Evolutionary conservation across 64 coral and sea anemone species (phyloP).

Genomic region (Pachyseris speciosa): DNA sequence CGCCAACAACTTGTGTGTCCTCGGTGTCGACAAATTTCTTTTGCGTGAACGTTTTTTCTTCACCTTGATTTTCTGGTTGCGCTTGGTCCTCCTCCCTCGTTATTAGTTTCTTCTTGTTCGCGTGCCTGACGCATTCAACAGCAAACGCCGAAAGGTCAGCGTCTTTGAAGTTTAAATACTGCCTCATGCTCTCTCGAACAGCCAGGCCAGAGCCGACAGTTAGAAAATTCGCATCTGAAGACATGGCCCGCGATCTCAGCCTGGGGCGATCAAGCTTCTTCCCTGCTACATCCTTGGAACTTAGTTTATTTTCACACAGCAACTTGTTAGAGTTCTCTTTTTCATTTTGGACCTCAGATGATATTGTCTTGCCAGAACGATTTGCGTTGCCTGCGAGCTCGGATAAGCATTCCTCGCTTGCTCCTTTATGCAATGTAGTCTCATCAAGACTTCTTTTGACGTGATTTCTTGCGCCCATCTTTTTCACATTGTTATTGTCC

Average conservation of each 20-base stretch:
- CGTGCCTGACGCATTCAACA: constrained; percentile 22
- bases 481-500: background rate
- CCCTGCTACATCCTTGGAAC: background rate
- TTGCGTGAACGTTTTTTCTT: background rate
- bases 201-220: background rate
- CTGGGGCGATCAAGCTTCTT: background rate
- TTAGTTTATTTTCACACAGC: background rate
- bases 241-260: background rate
- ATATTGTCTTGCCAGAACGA: background rate
- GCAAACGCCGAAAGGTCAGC: constrained; percentile 48
- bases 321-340: background rate
- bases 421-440: background rate
- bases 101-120: constrained; percentile 31
- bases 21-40: background rate
- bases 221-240: background rate
- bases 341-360: background rate
- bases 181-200: constrained; percentile 40
- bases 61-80: background rate
- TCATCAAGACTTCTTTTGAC: background rate
- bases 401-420: background rate
- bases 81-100: background rate
- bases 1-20: background rate
- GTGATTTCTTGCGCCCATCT: background rate
- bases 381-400: background rate
- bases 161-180: constrained; percentile 41